A percentile compares a stretch with the other conserved stretches of the same genome.
These are phyloP conservation scores for Rhinatrema bivittatum DNA, from an alignment of 2,797 vertebrate species.

Conservation along the genomic window DNA sequence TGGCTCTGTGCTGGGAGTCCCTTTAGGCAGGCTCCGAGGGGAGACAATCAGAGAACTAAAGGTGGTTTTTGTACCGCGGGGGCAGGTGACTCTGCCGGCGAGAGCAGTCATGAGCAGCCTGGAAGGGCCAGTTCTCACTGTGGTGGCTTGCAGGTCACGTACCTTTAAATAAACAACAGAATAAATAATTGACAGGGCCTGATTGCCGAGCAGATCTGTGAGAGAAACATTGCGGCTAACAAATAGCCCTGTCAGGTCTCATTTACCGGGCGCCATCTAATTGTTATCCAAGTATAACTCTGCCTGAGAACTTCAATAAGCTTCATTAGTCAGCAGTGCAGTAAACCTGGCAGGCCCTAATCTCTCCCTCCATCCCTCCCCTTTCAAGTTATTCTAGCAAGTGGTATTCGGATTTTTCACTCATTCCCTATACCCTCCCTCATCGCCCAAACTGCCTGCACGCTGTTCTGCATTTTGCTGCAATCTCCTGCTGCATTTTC, in stretches of 20 bases:
- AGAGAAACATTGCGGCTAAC: constrained; percentile 54
- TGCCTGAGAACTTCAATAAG: constrained; percentile 60
- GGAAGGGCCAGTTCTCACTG: constrained; percentile 42
- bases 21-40: no score
- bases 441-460: no score
- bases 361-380: no score
- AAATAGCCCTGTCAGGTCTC: constrained; percentile 72
- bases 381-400: no score
- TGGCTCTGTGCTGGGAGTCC: neutral
- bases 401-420: no score
- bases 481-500: no score
- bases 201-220: constrained; percentile 52
- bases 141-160: constrained; percentile 36
- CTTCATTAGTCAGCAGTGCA: constrained; percentile 47
- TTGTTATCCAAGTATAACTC: constrained; percentile 65
- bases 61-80: neutral
- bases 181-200: constrained; percentile 51
- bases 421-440: no score
- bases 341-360: no score
- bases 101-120: constrained; percentile 6
- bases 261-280: constrained; percentile 73
- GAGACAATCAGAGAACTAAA: neutral
- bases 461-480: no score
- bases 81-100: neutral
- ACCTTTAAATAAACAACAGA: constrained; percentile 54